These are phyloP conservation scores for Amphiura filiformis DNA, from an alignment of 35 echinoderm and acorn worm genomes.

Conservation along the genomic window DNA sequence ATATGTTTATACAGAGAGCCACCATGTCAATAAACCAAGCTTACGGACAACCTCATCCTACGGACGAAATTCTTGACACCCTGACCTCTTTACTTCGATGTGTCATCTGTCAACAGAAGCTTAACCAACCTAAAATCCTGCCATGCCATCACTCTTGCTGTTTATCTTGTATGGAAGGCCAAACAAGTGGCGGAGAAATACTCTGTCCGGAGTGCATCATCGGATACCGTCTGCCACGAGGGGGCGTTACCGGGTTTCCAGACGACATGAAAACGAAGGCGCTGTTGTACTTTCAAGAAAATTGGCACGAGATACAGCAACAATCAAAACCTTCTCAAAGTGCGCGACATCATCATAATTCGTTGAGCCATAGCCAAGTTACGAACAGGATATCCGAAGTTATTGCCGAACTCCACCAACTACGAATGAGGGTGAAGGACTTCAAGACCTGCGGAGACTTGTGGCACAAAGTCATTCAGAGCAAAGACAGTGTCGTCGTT, in stretches of 20 bases:
- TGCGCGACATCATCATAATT: not conserved
- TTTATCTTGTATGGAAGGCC: not conserved
- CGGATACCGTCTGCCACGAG: not conserved
- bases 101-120: conserved; percentile 21
- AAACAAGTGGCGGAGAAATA: conserved; percentile 9
- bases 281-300: not conserved
- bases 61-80: no score
- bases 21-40: no score
- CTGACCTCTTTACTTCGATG: not conserved
- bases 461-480: conserved; percentile 25
- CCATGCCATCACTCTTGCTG: conserved; percentile 31
- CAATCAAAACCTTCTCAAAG: not conserved
- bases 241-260: not conserved
- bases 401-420: not conserved
- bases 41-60: no score
- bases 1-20: no score
- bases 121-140: conserved; percentile 13
- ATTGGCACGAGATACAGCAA: not conserved
- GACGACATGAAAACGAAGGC: not conserved
- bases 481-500: not conserved
- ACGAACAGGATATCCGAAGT: not conserved
- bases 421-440: not conserved
- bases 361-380: not conserved
- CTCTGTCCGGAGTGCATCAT: conserved; percentile 28
- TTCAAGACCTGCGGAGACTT: conserved; percentile 21